Conservation (phyloP, 2,113 vertebrate species). For the Thunnus thynnus region DNA sequence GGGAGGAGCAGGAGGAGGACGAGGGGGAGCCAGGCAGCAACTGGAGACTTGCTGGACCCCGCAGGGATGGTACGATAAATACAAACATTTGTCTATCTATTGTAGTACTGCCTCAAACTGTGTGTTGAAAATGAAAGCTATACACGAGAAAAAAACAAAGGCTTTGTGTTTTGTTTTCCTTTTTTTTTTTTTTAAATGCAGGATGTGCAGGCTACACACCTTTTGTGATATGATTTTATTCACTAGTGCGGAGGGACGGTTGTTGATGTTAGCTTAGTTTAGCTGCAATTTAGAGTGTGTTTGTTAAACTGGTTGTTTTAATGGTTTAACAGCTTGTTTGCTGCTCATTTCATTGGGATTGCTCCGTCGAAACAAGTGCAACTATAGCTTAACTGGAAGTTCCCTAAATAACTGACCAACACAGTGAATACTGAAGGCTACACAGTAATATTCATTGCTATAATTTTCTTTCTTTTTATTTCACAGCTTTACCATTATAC, state of each 20-base stretch:
- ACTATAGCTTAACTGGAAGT: not conserved
- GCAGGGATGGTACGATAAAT: conserved; percentile 84
- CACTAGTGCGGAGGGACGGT: not conserved
- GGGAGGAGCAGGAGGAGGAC: conserved; percentile 91
- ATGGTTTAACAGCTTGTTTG: not conserved
- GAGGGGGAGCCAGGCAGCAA: conserved; percentile 85
- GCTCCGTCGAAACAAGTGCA: not conserved
- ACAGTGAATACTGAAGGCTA: not conserved
- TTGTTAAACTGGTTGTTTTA: not conserved
- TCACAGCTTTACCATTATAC: too few relatives aligned
- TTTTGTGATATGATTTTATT: not conserved
- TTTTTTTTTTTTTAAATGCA: not conserved
- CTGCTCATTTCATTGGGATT: too few relatives aligned
- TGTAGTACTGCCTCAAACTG: not conserved
- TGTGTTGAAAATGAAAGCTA: not conserved
- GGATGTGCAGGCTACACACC: not conserved
- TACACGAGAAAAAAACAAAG: not conserved
- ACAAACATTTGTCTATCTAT: not conserved
- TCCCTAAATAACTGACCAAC: not conserved
- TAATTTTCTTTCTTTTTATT: not conserved
- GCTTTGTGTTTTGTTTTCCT: not conserved
- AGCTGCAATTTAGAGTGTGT: not conserved
- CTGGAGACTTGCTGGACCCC: conserved; percentile 85
- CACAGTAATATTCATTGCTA: not conserved
- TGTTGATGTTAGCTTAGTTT: not conserved